Conservation (phyloP, 2,797 vertebrate genomes). For the Ctenochaetus hawaiiensis region DNA sequence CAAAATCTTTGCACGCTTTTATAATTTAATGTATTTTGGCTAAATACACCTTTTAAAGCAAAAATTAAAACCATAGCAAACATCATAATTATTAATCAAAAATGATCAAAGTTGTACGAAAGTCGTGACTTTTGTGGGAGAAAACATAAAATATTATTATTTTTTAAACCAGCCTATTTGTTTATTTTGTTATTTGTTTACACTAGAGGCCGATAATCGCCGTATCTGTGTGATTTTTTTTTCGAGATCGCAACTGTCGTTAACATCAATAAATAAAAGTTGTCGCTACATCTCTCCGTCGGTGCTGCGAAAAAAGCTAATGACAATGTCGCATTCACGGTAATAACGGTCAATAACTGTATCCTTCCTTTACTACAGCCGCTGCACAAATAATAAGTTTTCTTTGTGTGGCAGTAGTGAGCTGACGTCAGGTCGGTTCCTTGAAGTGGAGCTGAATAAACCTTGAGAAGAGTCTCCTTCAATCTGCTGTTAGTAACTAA, state of each 20-base stretch:
- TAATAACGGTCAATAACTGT: slow-evolving; percentile 70
- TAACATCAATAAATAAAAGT: slow-evolving; percentile 72
- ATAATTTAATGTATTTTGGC: neutral
- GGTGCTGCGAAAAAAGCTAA: slow-evolving; percentile 15
- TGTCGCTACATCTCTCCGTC: slow-evolving; percentile 32
- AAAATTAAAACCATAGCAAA: neutral
- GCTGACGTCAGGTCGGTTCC: slow-evolving; percentile 97
- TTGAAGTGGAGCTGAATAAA: slow-evolving; percentile 97
- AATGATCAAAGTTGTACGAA: slow-evolving; percentile 18
- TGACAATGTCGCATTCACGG: slow-evolving; percentile 69
- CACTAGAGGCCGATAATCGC: slow-evolving; percentile 18
- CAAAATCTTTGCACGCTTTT: neutral
- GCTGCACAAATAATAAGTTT: slow-evolving; percentile 90
- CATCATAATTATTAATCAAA: neutral
- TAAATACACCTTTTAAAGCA: neutral
- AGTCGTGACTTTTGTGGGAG: neutral
- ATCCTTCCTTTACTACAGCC: slow-evolving; percentile 60
- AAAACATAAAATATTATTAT: neutral
- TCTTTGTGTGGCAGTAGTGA: slow-evolving; percentile 90
- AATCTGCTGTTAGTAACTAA: slow-evolving; percentile 94
- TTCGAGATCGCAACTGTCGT: no score
- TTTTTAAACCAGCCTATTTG: neutral
- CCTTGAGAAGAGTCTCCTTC: slow-evolving; percentile 96
- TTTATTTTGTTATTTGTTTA: slow-evolving; percentile 56
- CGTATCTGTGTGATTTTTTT: neutral